Evolutionary conservation across 2,113 vertebrate species (phyloP).

Genomic region (Ictidomys tridecemlineatus): DNA sequence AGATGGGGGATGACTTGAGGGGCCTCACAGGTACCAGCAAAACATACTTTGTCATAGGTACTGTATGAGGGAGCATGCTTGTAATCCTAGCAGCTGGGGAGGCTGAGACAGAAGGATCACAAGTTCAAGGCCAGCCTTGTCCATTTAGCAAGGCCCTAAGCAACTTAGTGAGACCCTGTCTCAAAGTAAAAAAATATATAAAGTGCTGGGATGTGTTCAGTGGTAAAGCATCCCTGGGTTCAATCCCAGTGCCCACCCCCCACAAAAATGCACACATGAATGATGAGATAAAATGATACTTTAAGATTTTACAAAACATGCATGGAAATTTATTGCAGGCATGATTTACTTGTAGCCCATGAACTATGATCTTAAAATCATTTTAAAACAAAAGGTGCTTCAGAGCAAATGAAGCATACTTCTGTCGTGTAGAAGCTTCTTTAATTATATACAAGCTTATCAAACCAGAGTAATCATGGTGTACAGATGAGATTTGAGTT

Average conservation of each 20-base stretch:
- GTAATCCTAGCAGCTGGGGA: too few relatives aligned
- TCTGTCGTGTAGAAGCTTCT: slow-evolving; percentile 15
- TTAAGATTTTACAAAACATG: slow-evolving; percentile 45
- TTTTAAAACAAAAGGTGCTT: slow-evolving; percentile 17
- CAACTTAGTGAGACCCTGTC: too few relatives aligned
- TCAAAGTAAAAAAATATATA: too few relatives aligned
- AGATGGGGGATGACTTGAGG: neutral
- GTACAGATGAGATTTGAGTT: neutral
- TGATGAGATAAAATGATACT: neutral
- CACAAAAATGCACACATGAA: neutral
- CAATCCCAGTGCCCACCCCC: too few relatives aligned
- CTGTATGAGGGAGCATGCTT: neutral
- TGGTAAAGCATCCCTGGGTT: too few relatives aligned
- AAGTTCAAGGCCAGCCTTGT: too few relatives aligned
- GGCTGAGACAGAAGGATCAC: too few relatives aligned
- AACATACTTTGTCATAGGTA: neutral
- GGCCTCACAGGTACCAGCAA: neutral
- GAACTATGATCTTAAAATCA: slow-evolving; percentile 56
- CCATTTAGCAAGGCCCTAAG: too few relatives aligned
- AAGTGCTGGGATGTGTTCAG: too few relatives aligned
- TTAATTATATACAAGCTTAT: slow-evolving; percentile 7
- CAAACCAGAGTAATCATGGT: slow-evolving; percentile 8
- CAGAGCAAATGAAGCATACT: slow-evolving; percentile 45
- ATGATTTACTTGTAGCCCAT: slow-evolving; percentile 21
- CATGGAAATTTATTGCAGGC: neutral